phyloP scores from a whole-genome alignment of 2,888 invertebrate species.

The Odontocolon sp. region DNA sequence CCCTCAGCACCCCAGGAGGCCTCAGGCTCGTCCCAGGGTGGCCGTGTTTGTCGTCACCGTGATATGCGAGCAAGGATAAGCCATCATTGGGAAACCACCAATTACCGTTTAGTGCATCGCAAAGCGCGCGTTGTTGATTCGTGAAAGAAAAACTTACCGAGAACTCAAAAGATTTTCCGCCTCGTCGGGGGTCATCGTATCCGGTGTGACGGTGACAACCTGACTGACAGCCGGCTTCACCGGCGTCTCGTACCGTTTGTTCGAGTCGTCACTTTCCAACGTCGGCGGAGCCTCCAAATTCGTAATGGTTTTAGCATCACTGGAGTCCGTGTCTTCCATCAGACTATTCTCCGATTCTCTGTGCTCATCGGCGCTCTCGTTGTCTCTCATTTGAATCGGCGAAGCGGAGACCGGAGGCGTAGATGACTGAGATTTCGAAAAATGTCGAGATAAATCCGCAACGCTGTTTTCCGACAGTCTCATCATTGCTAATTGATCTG shows the following conservation, averaged over 20 bases:
- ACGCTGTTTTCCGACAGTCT: conserved; percentile 69
- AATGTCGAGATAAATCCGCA: conserved; percentile 61
- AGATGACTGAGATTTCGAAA: conserved; percentile 52
- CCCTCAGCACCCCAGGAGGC: conserved; percentile 75
- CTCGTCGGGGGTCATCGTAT: conserved; percentile 92
- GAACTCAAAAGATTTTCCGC: conserved; percentile 93
- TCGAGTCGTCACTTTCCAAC: conserved; percentile 63
- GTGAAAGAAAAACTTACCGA: conserved; percentile 83
- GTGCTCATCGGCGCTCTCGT: conserved; percentile 47
- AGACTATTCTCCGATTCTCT: conserved; percentile 66
- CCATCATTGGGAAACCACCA: conserved; percentile 73
- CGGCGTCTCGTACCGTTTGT: conserved; percentile 66
- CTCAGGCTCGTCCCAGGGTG: conserved; percentile 72
- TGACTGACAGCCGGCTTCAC: conserved; percentile 61
- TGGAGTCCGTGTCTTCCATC: conserved; percentile 73
- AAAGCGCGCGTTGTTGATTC: no score
- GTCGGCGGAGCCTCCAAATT: conserved; percentile 67
- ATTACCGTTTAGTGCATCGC: background rate
- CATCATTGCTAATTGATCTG: conserved; percentile 74
- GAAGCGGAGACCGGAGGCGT: conserved; percentile 53
- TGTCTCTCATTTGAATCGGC: conserved; percentile 58
- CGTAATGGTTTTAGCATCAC: conserved; percentile 74
- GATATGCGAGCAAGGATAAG: conserved; percentile 78
- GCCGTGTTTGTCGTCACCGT: conserved; percentile 75
- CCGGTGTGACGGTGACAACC: conserved; percentile 78